Percentiles rank a stretch among this genome's conserved stretches.
Conservation (phyloP, 2,888 invertebrate species). For the Drosophila pseudotakahashii region DNA sequence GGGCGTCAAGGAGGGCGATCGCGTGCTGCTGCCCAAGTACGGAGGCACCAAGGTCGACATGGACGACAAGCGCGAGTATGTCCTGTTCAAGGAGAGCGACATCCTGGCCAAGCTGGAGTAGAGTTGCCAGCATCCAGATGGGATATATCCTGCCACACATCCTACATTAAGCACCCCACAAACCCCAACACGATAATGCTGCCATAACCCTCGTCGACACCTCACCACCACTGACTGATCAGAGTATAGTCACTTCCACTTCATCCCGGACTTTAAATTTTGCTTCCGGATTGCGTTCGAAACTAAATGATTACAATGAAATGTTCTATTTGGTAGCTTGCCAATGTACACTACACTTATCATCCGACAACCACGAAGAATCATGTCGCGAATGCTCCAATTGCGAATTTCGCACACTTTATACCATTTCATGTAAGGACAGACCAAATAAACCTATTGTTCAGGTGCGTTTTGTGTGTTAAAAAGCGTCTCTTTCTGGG, state of each 20-base stretch:
- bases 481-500: too few species aligned
- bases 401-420: background rate
- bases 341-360: conserved; percentile 16
- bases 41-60: conserved; percentile 98
- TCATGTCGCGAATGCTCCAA: background rate
- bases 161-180: background rate
- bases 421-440: conserved; percentile 12
- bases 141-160: background rate
- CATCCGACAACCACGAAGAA: background rate
- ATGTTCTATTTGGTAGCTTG: conserved; percentile 69
- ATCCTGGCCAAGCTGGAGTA: conserved; percentile 95
- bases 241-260: background rate
- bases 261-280: background rate
- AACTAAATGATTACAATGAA: conserved; percentile 74
- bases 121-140: too few species aligned
- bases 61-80: conserved; percentile 95
- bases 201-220: background rate
- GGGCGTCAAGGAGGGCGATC: conserved; percentile 94
- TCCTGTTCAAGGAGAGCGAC: conserved; percentile 96
- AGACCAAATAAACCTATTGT: conserved; percentile 61
- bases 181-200: background rate
- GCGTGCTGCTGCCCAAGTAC: conserved; percentile 97
- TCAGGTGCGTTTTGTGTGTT: conserved; percentile 40
- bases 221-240: background rate
- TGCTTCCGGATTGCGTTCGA: conserved; percentile 65